Evolutionary conservation across 2,113 vertebrate genomes (phyloP).

Genomic region (Colinus virginianus): DNA sequence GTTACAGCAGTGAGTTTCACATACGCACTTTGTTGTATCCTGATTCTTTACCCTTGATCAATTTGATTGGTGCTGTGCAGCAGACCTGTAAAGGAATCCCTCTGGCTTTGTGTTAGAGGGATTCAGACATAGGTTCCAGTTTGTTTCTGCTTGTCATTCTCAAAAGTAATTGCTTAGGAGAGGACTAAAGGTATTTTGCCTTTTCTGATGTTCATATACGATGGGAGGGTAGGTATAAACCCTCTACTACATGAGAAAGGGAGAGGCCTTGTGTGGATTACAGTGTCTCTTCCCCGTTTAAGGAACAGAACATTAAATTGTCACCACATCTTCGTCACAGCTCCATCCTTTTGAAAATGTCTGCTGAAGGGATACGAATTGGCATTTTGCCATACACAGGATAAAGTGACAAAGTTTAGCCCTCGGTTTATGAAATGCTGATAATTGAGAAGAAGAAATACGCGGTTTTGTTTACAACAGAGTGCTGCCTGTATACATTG

Average conservation of each 20-base stretch:
- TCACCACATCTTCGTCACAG: background rate
- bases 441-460: background rate
- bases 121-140: background rate
- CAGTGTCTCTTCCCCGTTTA: background rate
- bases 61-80: background rate
- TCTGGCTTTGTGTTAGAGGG: background rate
- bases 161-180: background rate
- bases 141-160: slow-evolving; percentile 8
- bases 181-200: background rate
- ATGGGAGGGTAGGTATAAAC: background rate
- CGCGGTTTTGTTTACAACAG: background rate
- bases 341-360: background rate
- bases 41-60: background rate
- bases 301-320: background rate
- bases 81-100: background rate
- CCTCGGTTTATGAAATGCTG: background rate
- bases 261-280: background rate
- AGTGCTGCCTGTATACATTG: background rate
- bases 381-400: background rate
- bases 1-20: background rate
- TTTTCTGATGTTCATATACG: background rate
- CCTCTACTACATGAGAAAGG: background rate
- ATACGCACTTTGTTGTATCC: background rate
- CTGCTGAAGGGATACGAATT: background rate
- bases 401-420: background rate